Percentiles rank a stretch among this genome's conserved stretches.
Conservation (phyloP, 2,888 invertebrate genomes). For the Chromoteleia sp. region DNA sequence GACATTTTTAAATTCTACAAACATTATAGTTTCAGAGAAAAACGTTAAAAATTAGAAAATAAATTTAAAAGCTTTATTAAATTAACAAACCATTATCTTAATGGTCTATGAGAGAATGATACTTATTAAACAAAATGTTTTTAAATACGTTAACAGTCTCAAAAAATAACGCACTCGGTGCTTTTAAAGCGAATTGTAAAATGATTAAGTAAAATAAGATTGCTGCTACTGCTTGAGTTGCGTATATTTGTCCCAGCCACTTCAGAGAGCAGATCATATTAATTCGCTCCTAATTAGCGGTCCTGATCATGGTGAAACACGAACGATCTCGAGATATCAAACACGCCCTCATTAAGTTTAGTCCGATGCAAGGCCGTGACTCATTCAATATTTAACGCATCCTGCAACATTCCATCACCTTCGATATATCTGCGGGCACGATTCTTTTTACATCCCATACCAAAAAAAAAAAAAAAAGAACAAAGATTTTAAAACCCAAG, state of each 20-base stretch:
- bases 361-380: constrained; percentile 70
- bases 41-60: too few relatives aligned
- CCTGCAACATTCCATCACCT: constrained; percentile 45
- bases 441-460: background rate
- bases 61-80: too few relatives aligned
- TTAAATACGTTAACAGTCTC: too few relatives aligned
- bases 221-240: constrained; percentile 73
- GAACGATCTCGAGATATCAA: constrained; percentile 66
- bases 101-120: too few relatives aligned
- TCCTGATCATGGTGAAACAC: constrained; percentile 71
- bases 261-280: constrained; percentile 80
- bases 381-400: constrained; percentile 75
- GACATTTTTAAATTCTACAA: too few relatives aligned
- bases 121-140: too few relatives aligned
- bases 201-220: constrained; percentile 64
- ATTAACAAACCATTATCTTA: too few relatives aligned
- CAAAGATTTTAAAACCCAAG: too few relatives aligned
- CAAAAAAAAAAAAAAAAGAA: background rate
- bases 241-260: constrained; percentile 78
- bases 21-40: too few relatives aligned
- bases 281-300: constrained; percentile 83
- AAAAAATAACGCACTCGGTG: too few relatives aligned
- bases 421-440: constrained; percentile 3
- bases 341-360: constrained; percentile 67
- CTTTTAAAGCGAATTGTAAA: constrained; percentile 37